Base-by-base conservation (phyloP, 2,888 invertebrate species). In the Drosophila recens region DNA sequence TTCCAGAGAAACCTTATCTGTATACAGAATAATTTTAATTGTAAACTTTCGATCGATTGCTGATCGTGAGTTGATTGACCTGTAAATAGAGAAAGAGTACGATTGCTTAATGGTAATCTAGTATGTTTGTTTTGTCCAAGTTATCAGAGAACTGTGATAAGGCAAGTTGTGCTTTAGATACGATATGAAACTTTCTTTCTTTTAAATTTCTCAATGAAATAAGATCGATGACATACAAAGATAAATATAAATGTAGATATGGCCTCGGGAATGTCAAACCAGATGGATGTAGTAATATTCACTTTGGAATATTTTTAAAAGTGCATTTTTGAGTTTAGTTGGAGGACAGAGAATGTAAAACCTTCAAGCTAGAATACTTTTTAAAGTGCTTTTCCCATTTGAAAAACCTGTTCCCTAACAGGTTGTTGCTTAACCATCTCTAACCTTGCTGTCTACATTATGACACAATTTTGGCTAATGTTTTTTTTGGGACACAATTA, bases 11-110 rank as follows among this genome's bases (percentile, higher is more conserved):
- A 56, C 67, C 52, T 68, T 59, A 38, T 71, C 67, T 48, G 36
- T 59, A 46, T 45, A 59, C 54, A 33, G 57, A 34, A 59, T 43
- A 17, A 66, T 70, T 48, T 49, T 15, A 61, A 61, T 67, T 67
- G 59, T 61, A 43, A 71, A 57, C 45, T 54, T n/a, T 49, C 58
- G 63, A 75, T 75, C 75, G 64, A 51, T 62, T 69, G 36, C 8
- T 38, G 27, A 54, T 45, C 45, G n/a, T 15, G 15, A 69, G 75
- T 75, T 72, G 57, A 67, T 54, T 67, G 75, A 75, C 56, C 67
- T 54, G 36, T 15, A 52, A 49, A 36, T 20, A 10, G 17, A 33
- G 11, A 38, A 36, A 10, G 2, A 17, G n/a, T 17, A n/a, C 15
- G 36, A 45, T 13, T 61, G 9, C 23, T n/a, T 40, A 40, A 33